A percentile compares a stretch with the other conserved stretches of the same genome.
Evolutionary conservation across 2,113 vertebrate genomes (phyloP).

Genomic region (Turdus rufiventris): DNA sequence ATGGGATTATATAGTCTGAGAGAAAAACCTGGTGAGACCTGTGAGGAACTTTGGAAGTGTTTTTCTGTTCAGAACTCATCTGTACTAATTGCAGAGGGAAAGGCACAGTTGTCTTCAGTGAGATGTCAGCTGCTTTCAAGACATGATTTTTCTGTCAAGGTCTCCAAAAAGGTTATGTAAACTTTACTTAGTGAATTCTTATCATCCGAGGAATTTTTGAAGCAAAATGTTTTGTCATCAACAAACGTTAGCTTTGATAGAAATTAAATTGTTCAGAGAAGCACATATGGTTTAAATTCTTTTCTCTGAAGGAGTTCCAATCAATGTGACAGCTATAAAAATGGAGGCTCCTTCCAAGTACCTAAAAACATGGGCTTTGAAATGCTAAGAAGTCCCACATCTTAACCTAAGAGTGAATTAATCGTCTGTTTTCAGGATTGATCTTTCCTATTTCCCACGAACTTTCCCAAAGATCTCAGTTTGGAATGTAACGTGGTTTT

Average conservation of each 20-base stretch:
- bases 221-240: conserved; percentile 4
- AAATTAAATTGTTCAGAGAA: neutral
- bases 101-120: neutral
- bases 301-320: neutral
- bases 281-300: neutral
- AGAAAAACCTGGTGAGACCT: neutral
- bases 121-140: neutral
- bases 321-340: neutral
- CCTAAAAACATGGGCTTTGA: neutral
- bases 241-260: neutral
- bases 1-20: neutral
- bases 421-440: neutral
- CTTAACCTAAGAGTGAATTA: neutral
- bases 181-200: neutral
- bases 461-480: neutral
- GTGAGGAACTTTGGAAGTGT: neutral
- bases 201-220: neutral
- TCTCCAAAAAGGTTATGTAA: conserved; percentile 3
- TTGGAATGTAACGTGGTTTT: neutral
- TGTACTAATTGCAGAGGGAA: neutral
- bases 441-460: neutral
- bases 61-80: neutral
- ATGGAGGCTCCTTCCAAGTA: neutral
- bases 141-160: neutral
- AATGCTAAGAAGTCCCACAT: neutral